Base-by-base conservation (phyloP, 2,113 vertebrate genomes). In the Arvicanthis niloticus region DNA sequence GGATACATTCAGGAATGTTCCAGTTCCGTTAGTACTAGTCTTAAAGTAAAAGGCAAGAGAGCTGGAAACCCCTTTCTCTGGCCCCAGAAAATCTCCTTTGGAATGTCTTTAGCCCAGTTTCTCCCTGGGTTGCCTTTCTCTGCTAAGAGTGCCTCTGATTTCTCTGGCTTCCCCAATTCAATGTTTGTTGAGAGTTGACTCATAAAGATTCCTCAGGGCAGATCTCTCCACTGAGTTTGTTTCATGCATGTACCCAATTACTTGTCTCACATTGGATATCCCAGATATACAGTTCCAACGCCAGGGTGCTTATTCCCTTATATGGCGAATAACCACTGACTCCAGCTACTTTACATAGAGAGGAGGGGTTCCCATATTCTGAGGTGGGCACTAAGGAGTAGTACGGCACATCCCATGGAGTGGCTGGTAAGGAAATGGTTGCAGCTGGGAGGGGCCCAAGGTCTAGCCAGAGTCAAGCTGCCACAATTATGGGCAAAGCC, bases 231-330 rank as follows among this genome's bases (percentile, higher is more conserved):
- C 7, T 16, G n/a, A 77, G 68, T 34, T 40, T 91, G 12, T 40
- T 53, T 56, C 17, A 10, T 26, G 24, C 6, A 4, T 0, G 1
- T 1, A 45, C 22, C 68, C 60, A 31, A 0, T 19, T 4, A 31
- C 42, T 6, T 37, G 4, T 26, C 4, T 17, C 13, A 15, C 53
- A 40, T 9, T 13, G 34, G 58, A 7, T 40, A 21, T 42, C n/a
- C 76, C 65, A 72, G 31, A 70, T n/a, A 70, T 24, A 2, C 7
- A 40, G 40, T 80, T 2, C 56, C 45, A 42, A 1, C 3, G 13
- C 56, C 5, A 19, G 72, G 51, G 37, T 34, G 70, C 86, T 62
- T 29, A 21, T 6, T 26, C 48, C 62, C 68, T 40, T 24, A 4
- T 5, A 1, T 17, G 31, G n/a, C 31, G 12, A 81, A n/a, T 40